Conservation (phyloP, 2,113 vertebrate genomes). For the Origma solitaria region DNA sequence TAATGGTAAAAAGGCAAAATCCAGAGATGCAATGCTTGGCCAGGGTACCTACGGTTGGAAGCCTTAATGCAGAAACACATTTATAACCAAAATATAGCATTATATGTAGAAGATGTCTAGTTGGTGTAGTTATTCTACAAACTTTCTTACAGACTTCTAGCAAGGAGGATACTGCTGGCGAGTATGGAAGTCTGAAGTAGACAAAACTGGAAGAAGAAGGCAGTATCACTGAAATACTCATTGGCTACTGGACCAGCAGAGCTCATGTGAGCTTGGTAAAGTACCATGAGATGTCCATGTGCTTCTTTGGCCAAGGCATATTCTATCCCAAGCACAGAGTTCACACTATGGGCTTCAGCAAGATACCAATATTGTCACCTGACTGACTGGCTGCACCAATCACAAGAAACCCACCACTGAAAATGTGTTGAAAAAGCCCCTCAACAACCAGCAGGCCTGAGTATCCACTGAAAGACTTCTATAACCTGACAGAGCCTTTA, state of each 20-base stretch:
- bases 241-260: not conserved
- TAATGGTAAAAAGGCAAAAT: not conserved
- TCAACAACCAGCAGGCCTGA: not conserved
- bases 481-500: not conserved
- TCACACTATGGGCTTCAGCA: not conserved
- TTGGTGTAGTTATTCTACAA: constrained; percentile 14
- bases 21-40: not conserved
- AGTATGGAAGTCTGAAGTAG: not conserved
- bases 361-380: not conserved
- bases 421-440: not conserved
- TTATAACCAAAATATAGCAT: not conserved
- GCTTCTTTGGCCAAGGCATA: not conserved
- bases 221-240: not conserved
- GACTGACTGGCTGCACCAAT: accelerated
- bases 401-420: not conserved
- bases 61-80: not conserved
- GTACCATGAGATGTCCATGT: not conserved
- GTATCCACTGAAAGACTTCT: not conserved
- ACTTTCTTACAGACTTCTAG: not conserved
- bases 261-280: not conserved
- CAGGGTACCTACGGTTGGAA: not conserved
- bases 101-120: not conserved
- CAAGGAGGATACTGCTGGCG: not conserved
- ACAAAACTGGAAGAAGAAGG: not conserved
- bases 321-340: not conserved